These are phyloP conservation scores for Lagria hirta DNA, from an alignment of 2,888 invertebrate species.

Conservation along the genomic window DNA sequence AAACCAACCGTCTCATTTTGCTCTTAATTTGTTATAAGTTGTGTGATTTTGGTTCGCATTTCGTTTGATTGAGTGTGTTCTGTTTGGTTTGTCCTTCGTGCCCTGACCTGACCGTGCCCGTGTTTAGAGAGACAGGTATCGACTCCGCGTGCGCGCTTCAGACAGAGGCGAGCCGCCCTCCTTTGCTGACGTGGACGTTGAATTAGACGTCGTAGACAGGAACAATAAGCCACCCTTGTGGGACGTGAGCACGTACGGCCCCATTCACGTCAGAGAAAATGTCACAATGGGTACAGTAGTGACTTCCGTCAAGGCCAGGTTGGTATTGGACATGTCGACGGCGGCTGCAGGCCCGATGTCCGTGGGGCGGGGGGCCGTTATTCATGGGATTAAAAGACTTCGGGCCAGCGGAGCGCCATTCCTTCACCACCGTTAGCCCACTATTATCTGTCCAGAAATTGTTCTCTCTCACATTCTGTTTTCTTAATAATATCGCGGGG, in stretches of 20 bases:
- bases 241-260: constrained; percentile 94
- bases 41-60: constrained; percentile 49
- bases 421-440: constrained; percentile 28
- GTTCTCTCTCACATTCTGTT: neutral
- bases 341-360: constrained; percentile 43
- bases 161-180: constrained; percentile 92
- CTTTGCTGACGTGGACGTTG: constrained; percentile 94
- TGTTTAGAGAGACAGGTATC: constrained; percentile 95
- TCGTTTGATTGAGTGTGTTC: constrained; percentile 50
- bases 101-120: constrained; percentile 68
- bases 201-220: constrained; percentile 97
- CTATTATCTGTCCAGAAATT: too few relatives aligned
- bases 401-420: constrained; percentile 37
- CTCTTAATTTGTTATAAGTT: constrained; percentile 43
- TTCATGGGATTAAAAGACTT: constrained; percentile 44
- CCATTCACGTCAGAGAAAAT: constrained; percentile 98
- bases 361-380: constrained; percentile 40
- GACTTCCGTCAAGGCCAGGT: constrained; percentile 98
- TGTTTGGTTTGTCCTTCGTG: constrained; percentile 60
- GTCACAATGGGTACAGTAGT: constrained; percentile 98
- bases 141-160: constrained; percentile 93
- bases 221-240: constrained; percentile 98
- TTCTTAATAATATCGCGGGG: constrained; percentile 23
- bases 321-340: constrained; percentile 71
- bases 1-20: constrained; percentile 26